Percentiles rank a stretch among this genome's conserved stretches.
phyloP scores from a whole-genome alignment of 2,797 vertebrate genomes.

The Erithacus rubecula region DNA sequence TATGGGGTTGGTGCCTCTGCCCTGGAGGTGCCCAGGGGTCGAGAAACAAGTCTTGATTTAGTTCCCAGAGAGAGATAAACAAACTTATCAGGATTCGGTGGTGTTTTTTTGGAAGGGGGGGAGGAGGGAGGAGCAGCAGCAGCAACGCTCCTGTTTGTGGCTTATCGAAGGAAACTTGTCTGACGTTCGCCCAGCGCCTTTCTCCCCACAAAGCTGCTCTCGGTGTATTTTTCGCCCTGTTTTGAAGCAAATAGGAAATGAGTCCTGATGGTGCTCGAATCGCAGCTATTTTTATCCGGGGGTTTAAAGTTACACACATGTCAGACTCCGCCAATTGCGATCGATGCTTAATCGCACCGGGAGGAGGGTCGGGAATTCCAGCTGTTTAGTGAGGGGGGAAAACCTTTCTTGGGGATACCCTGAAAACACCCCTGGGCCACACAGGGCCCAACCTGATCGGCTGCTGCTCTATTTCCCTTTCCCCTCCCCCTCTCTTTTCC shows the following conservation, averaged over 20 bases:
- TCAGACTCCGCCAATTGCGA: constrained; percentile 58
- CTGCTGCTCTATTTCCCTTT: constrained; percentile 45
- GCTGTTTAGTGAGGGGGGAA: neutral
- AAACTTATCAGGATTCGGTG: constrained; percentile 61
- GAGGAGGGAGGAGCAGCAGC: neutral
- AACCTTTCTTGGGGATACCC: neutral
- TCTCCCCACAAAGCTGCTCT: constrained; percentile 2
- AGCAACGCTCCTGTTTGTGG: constrained; percentile 14
- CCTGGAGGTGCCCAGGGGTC: neutral
- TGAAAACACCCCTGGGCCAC: neutral
- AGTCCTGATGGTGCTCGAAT: constrained; percentile 45
- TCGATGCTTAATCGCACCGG: constrained; percentile 45
- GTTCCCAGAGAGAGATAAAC: constrained; percentile 54
- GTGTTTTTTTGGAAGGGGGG: neutral
- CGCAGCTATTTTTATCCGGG: constrained; percentile 74
- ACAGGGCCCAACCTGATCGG: constrained; percentile 57
- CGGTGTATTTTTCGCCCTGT: constrained; percentile 45
- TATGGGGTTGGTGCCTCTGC: neutral
- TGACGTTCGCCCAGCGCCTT: neutral
- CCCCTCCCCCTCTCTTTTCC: neutral
- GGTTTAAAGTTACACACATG: constrained; percentile 69
- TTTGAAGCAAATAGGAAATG: constrained; percentile 75
- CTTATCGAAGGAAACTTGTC: constrained; percentile 59
- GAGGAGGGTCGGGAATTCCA: constrained; percentile 53
- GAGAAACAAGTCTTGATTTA: constrained; percentile 33